Conservation (phyloP, 2,113 vertebrate species). For the Sturnus vulgaris region DNA sequence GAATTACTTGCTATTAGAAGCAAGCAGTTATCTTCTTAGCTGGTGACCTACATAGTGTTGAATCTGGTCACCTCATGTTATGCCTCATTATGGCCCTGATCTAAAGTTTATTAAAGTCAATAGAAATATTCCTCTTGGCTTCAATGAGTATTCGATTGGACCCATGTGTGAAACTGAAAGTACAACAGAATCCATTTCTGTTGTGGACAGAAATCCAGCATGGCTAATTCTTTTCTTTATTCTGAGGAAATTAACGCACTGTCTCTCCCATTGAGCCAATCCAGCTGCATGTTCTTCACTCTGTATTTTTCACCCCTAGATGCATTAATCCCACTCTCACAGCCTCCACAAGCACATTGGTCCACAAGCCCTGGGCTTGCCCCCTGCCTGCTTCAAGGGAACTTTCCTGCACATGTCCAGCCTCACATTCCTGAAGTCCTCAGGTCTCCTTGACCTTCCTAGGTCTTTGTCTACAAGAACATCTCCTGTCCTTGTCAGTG, state of each 20-base stretch:
- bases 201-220: not conserved
- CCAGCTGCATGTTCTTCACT: not conserved
- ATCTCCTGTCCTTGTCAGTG: not conserved
- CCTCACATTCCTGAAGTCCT: not conserved
- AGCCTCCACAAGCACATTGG: accelerated
- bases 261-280: not conserved
- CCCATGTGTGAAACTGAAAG: not conserved
- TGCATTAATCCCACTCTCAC: accelerated
- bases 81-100: conserved; percentile 46
- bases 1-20: not conserved
- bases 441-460: not conserved
- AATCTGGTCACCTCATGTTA: conserved; percentile 12
- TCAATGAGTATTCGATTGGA: conserved; percentile 32
- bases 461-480: not conserved
- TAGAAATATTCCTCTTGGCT: conserved; percentile 42
- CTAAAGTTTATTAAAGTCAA: conserved; percentile 50
- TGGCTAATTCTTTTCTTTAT: not conserved
- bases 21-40: not conserved
- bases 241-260: not conserved
- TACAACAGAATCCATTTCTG: conserved; percentile 23
- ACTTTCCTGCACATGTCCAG: not conserved
- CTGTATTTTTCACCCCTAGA: not conserved
- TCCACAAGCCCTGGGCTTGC: accelerated
- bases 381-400: no score
- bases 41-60: not conserved